A percentile compares a stretch with the other conserved stretches of the same genome.
Evolutionary conservation across 64 coral and sea anemone genomes (phyloP).

Genomic region (Dendronephthya gigantea): DNA sequence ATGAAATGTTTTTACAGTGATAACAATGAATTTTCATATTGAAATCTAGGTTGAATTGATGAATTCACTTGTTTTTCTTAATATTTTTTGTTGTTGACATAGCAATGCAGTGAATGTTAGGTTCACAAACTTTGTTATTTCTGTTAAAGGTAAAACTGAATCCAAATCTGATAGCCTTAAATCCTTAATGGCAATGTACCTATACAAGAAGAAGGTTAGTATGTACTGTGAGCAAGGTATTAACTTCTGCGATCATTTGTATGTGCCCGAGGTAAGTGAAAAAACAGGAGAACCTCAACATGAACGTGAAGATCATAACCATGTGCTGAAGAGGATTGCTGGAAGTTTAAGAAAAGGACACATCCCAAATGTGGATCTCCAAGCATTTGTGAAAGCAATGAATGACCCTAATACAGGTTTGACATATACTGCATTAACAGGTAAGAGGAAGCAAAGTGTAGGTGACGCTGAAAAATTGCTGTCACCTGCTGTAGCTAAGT

Average conservation of each 20-base stretch:
- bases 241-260: not conserved
- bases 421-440: no score
- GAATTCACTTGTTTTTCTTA: no score
- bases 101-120: no score
- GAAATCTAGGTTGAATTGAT: no score
- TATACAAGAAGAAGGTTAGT: slow-evolving; percentile 24
- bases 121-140: not conserved
- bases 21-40: no score
- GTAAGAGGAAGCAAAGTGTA: not conserved
- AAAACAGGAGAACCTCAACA: not conserved
- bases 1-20: no score
- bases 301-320: not conserved
- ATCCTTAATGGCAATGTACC: slow-evolving; percentile 52
- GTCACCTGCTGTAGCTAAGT: no score
- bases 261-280: not conserved
- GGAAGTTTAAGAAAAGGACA: no score
- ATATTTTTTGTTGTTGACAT: no score
- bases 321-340: not conserved
- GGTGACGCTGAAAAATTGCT: no score
- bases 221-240: not conserved
- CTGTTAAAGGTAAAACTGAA: slow-evolving; percentile 32
- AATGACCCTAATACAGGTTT: not conserved
- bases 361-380: no score
- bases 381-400: no score
- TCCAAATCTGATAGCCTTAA: slow-evolving; percentile 50